Evolutionary conservation across 2,797 vertebrate species (phyloP), one percentile per base, ranked within the genome.

Genomic region (Anas capensis): DNA sequence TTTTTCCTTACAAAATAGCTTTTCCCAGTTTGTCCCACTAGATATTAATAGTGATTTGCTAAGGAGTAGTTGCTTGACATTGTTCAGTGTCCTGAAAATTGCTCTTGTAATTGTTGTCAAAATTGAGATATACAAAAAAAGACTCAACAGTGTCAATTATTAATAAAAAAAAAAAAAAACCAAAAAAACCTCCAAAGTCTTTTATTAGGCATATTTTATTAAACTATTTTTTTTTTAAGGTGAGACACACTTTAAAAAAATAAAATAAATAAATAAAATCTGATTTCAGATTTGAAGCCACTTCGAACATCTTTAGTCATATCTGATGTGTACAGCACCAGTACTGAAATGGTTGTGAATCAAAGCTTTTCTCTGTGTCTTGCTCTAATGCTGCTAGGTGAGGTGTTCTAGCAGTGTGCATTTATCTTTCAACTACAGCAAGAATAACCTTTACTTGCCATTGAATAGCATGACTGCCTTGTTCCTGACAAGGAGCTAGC

Each of bases 401-500:
- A 79, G 66, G 24, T 64, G 33, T 77, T 85, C 60, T 31, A 64
- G 61, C 53, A 90, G 23, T 6, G n/a, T 81, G 57, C 65, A 40
- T 79, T 90, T 83, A 21, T 91, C 82, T 87, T 83, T 66, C 3
- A 54, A 62, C 68, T 92, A 10, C 14, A 61, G 33, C 58, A 86
- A 86, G 62, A 86, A 68, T 48, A 86, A 76, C 81, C 83, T 93
- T 70, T 82, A 23, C 66, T 88, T 88, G 58, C 60, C 83, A 62
- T 62, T 90, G 58, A 90, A 3, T 8, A 79, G 48, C 42, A n/a
- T n/a, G 26, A 29, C 58, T 76, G 73, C 33, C 64, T 92, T 90
- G 76, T 86, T 93, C 61, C 78, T 46, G 69, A 51, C 36, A 14
- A 49, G 49, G 49, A 78, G 70, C 56, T 82, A 27, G 54, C 42